These are phyloP conservation scores for Aphis gossypii DNA, from an alignment of 1,140 invertebrate species.

Conservation along the genomic window DNA sequence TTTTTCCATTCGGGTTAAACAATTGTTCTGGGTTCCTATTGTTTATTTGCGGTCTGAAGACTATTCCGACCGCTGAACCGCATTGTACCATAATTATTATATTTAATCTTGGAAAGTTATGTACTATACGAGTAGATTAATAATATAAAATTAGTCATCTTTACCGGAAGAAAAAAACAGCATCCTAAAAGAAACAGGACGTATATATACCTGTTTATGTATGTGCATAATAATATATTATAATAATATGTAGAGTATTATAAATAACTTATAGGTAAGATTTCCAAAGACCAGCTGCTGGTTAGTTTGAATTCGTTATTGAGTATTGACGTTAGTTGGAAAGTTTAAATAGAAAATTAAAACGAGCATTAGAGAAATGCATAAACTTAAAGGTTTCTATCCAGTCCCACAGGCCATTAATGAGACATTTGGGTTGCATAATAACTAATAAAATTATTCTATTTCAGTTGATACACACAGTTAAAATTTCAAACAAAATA, in stretches of 20 bases:
- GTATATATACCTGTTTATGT: background rate
- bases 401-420: background rate
- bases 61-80: constrained; percentile 1
- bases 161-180: background rate
- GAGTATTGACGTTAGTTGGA: background rate
- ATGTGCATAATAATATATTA: background rate
- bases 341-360: constrained; percentile 20
- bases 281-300: background rate
- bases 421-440: background rate
- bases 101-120: constrained; percentile 25
- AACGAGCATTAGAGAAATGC: background rate
- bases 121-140: background rate
- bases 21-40: constrained; percentile 12
- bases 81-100: background rate
- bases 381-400: background rate
- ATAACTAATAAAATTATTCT: background rate
- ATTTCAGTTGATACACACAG: background rate
- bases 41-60: constrained; percentile 32
- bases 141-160: background rate
- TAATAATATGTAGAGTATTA: background rate
- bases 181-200: background rate
- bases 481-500: background rate
- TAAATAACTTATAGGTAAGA: background rate
- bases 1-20: constrained; percentile 20
- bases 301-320: background rate